Conservation (phyloP, 2,888 invertebrate species). For the Cryptocheilus praepositus region DNA sequence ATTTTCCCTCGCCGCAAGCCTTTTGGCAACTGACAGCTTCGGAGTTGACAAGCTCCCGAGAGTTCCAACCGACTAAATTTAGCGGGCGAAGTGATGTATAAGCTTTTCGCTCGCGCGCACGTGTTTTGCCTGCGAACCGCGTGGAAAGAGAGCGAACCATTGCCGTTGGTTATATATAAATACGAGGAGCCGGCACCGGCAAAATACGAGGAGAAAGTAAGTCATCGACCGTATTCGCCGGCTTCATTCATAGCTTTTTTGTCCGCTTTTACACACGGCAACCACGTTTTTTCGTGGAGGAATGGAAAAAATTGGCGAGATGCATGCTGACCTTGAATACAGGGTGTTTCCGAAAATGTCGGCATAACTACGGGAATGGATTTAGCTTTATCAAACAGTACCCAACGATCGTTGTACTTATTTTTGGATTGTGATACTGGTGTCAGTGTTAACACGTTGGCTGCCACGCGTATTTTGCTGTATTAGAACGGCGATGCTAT, state of each 20-base stretch:
- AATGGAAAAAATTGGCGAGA: too few species aligned
- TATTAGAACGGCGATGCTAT: too few species aligned
- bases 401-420: too few species aligned
- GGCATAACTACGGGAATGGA: too few species aligned
- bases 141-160: constrained; percentile 10
- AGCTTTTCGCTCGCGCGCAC: constrained; percentile 49
- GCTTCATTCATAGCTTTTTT: constrained; percentile 6
- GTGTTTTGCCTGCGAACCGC: constrained; percentile 47
- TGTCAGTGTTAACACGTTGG: too few species aligned
- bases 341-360: too few species aligned
- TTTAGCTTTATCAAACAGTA: too few species aligned
- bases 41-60: constrained; percentile 37
- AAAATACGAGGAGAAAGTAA: constrained; percentile 12
- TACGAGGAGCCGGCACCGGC: constrained; percentile 2
- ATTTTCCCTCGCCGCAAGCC: constrained; percentile 23
- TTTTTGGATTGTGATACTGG: too few species aligned
- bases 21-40: constrained; percentile 32
- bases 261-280: too few species aligned
- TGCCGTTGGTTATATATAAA: constrained; percentile 5
- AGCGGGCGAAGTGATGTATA: constrained; percentile 51
- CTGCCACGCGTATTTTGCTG: too few species aligned
- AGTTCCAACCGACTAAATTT: constrained; percentile 48
- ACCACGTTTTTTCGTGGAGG: too few species aligned
- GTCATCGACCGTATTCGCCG: constrained; percentile 7
- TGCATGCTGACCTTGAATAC: too few species aligned